These are phyloP conservation scores for Lepetodrilus schrolli DNA, from an alignment of 2,888 invertebrate species.

Conservation along the genomic window DNA sequence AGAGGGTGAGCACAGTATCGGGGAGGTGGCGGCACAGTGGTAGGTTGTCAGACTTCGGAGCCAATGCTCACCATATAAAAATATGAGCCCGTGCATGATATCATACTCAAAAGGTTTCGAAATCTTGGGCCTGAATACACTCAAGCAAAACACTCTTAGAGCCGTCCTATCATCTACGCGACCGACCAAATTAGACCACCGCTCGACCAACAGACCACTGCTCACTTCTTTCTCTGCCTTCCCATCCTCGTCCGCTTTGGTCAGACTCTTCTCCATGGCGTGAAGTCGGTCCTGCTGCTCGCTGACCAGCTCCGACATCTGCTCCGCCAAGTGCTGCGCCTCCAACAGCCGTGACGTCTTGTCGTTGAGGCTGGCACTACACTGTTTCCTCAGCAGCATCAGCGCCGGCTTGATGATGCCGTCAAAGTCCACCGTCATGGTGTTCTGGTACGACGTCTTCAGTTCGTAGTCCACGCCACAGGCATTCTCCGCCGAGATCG, in stretches of 20 bases:
- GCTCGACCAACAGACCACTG: not conserved
- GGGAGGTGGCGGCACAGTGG: too few species aligned
- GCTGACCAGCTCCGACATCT: slow-evolving; percentile 46
- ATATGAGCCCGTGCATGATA: too few species aligned
- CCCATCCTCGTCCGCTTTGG: slow-evolving; percentile 53
- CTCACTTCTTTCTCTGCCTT: slow-evolving; percentile 57
- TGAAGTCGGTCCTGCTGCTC: slow-evolving; percentile 47
- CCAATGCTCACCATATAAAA: too few species aligned
- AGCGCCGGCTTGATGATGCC: slow-evolving; percentile 56
- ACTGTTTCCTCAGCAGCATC: slow-evolving; percentile 56
- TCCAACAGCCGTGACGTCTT: slow-evolving; percentile 52
- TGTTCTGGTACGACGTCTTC: slow-evolving; percentile 42
- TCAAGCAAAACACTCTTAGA: too few species aligned
- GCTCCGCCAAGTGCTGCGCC: slow-evolving; percentile 53
- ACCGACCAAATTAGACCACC: too few species aligned
- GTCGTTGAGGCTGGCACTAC: slow-evolving; percentile 46
- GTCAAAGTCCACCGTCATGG: slow-evolving; percentile 43
- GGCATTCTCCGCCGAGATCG: slow-evolving; percentile 64
- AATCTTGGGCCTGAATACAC: too few species aligned
- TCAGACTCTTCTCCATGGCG: slow-evolving; percentile 50
- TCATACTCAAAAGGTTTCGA: too few species aligned
- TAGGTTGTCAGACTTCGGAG: too few species aligned
- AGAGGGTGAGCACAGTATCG: too few species aligned
- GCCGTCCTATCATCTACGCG: too few species aligned
- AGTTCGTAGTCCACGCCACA: slow-evolving; percentile 67